phyloP scores from a whole-genome alignment of 2,113 vertebrate species.

The Malurus elegans region DNA sequence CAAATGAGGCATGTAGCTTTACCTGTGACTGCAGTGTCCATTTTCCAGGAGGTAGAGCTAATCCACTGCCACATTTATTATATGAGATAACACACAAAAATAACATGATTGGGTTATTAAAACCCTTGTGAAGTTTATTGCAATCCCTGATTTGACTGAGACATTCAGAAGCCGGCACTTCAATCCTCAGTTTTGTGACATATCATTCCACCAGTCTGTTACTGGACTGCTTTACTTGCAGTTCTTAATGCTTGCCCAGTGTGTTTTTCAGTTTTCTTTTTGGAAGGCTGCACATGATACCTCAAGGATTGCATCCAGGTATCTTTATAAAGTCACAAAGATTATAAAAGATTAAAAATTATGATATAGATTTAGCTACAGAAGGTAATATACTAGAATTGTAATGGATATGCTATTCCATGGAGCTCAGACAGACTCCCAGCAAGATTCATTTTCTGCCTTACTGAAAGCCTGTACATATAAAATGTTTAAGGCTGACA shows the following conservation, averaged over 20 bases:
- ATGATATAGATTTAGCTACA: background rate
- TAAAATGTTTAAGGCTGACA: slow-evolving; percentile 20
- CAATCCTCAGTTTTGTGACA: background rate
- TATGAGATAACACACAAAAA: background rate
- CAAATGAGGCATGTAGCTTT: background rate
- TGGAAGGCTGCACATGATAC: slow-evolving; percentile 21
- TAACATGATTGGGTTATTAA: background rate
- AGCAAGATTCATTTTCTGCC: slow-evolving; percentile 1
- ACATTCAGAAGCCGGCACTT: background rate
- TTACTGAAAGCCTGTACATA: background rate
- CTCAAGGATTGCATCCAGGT: background rate
- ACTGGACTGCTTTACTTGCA: slow-evolving; percentile 22
- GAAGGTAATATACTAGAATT: background rate
- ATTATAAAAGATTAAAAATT: background rate
- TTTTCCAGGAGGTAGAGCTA: background rate
- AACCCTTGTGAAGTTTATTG: background rate
- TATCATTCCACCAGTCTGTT: background rate
- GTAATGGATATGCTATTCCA: background rate
- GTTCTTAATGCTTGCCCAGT: slow-evolving; percentile 7
- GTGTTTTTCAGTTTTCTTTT: slow-evolving; percentile 29
- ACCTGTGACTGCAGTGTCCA: background rate
- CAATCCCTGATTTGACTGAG: background rate
- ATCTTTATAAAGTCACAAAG: background rate
- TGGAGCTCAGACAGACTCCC: background rate
- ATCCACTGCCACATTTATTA: background rate